Evolutionary conservation across 2,888 invertebrate species (phyloP).

Genomic region (Dryococelus australis): DNA sequence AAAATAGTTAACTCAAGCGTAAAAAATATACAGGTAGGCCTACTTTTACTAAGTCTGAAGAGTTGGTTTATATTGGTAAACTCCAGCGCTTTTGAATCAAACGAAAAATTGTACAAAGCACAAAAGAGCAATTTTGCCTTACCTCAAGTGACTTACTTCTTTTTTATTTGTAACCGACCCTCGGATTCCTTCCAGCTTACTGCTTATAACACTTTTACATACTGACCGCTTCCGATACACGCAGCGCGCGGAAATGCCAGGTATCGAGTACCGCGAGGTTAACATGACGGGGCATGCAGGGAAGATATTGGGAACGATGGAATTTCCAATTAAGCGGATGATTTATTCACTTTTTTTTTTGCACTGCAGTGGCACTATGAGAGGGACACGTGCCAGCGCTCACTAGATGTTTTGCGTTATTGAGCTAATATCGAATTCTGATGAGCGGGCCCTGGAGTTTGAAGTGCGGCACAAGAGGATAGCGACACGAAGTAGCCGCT

Average conservation of each 20-base stretch:
- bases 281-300: not conserved
- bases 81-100: no score
- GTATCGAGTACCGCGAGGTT: not conserved
- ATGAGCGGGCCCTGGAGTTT: not conserved
- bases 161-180: no score
- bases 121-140: no score
- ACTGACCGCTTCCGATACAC: not conserved
- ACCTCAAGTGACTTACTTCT: no score
- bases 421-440: conserved; percentile 16
- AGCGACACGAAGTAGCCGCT: no score
- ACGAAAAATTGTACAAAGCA: no score
- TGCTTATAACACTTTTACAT: not conserved
- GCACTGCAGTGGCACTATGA: not conserved
- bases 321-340: not conserved
- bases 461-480: not conserved
- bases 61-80: no score
- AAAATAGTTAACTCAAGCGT: no score
- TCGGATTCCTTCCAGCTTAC: no score
- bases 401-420: not conserved
- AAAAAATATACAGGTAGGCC: no score
- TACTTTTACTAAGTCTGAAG: no score
- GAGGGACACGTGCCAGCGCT: not conserved
- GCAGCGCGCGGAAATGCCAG: not conserved
- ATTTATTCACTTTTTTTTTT: conserved; percentile 1
- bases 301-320: conserved; percentile 1